Conservation (phyloP, 2,113 vertebrate species). For the Catharus fuscescens region DNA sequence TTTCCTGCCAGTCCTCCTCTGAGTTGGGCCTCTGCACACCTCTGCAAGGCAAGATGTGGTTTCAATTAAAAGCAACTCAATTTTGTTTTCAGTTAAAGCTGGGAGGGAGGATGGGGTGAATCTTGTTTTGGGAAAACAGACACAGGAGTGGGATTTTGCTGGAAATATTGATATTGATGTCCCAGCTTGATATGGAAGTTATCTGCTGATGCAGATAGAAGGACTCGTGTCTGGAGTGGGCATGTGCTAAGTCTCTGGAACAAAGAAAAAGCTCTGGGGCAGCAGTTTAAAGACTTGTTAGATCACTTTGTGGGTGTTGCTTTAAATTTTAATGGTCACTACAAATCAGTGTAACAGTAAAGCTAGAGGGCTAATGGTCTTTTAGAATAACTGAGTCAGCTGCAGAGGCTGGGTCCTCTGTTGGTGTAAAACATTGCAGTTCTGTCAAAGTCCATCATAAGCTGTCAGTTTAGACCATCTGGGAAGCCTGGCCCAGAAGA, state of each 20-base stretch:
- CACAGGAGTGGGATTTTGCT: neutral
- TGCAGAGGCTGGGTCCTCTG: neutral
- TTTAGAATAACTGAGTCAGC: slow-evolving; percentile 23
- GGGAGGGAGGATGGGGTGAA: neutral
- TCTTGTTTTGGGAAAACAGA: neutral
- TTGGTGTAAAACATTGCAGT: neutral
- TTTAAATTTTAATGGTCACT: slow-evolving; percentile 36
- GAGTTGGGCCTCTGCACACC: neutral
- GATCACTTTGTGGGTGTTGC: neutral
- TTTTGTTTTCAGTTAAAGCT: neutral
- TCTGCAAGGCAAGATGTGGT: neutral
- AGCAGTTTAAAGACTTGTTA: slow-evolving; percentile 7
- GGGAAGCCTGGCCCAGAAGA: neutral
- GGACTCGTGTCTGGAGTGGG: neutral
- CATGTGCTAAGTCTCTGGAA: neutral
- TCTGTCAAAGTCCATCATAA: slow-evolving; percentile 19
- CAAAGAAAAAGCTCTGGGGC: neutral
- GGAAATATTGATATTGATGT: neutral
- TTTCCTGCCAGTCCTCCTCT: neutral
- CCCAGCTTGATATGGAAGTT: neutral
- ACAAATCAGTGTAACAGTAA: slow-evolving; percentile 35
- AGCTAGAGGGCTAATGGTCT: slow-evolving; percentile 41
- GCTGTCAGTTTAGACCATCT: neutral
- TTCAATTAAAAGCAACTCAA: neutral
- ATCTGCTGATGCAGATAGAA: neutral